phyloP scores from a whole-genome alignment of 37 sponge, comb jelly and placozoan genomes.

The Agelas oroides region DNA sequence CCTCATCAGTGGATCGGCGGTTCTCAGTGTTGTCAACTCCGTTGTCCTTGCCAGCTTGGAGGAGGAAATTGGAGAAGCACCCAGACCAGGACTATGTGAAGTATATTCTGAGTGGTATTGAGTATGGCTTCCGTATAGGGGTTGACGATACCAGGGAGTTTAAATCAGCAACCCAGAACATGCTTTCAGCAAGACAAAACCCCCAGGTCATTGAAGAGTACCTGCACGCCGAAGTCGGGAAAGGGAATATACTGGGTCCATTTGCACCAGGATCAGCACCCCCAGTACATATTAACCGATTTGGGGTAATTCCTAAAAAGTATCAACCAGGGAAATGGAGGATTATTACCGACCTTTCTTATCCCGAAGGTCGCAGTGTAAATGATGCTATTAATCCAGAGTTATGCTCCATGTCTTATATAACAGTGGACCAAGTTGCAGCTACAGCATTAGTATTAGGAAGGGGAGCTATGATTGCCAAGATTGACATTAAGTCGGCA shows the following conservation, averaged over 20 bases:
- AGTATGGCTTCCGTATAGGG: slow-evolving; percentile 29
- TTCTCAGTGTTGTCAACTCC: background rate
- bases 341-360: slow-evolving; percentile 55
- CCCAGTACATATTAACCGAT: slow-evolving; percentile 32
- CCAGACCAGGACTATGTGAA: slow-evolving; percentile 24
- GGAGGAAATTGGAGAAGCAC: background rate
- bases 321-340: slow-evolving; percentile 53
- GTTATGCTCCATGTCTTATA: slow-evolving; percentile 35
- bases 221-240: background rate
- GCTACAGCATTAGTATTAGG: slow-evolving; percentile 3
- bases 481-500: slow-evolving; percentile 53
- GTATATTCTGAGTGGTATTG: slow-evolving; percentile 13
- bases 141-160: background rate
- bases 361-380: slow-evolving; percentile 29
- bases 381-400: slow-evolving; percentile 42
- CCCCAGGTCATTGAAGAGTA: slow-evolving; percentile 20
- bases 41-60: background rate
- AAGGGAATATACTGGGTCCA: slow-evolving; percentile 31
- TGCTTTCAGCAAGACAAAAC: slow-evolving; percentile 26
- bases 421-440: slow-evolving; percentile 33
- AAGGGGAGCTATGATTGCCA: slow-evolving; percentile 37
- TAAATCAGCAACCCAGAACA: slow-evolving; percentile 2
- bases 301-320: slow-evolving; percentile 49
- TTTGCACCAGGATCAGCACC: background rate
- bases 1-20: background rate